Conservation (phyloP, 2,113 vertebrate species). For the Actenoides hombroni region DNA sequence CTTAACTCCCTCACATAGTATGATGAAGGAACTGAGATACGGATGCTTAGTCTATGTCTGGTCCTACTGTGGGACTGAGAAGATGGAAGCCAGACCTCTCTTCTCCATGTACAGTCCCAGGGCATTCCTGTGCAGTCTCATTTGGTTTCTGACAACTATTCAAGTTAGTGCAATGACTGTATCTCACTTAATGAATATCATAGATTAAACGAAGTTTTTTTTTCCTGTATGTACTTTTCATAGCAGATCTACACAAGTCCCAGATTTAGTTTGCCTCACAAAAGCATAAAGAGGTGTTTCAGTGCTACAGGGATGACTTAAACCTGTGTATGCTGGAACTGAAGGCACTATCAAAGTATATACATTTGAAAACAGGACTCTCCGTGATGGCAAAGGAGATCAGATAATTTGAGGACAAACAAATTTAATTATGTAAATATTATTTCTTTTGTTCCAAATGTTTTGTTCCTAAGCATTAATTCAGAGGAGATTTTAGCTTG, state of each 20-base stretch:
- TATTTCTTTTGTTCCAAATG: not conserved
- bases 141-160: not conserved
- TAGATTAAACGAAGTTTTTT: not conserved
- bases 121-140: not conserved
- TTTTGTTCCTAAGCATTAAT: conserved; percentile 39
- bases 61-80: not conserved
- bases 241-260: not conserved
- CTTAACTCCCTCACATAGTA: not conserved
- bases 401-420: not conserved
- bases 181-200: not conserved
- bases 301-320: not conserved
- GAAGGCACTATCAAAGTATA: not conserved
- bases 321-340: not conserved
- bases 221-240: not conserved
- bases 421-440: not conserved
- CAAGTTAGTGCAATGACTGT: not conserved
- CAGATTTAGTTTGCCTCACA: not conserved
- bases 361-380: not conserved
- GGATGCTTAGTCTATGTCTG: not conserved
- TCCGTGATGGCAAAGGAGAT: not conserved
- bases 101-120: not conserved
- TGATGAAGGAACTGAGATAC: not conserved
- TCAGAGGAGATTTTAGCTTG: conserved; percentile 21
- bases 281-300: not conserved
- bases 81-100: not conserved